Percentiles rank a stretch among this genome's conserved stretches.
These are phyloP conservation scores for Heliconius hewitsoni DNA, from an alignment of 1,140 invertebrate species.

Conservation along the genomic window DNA sequence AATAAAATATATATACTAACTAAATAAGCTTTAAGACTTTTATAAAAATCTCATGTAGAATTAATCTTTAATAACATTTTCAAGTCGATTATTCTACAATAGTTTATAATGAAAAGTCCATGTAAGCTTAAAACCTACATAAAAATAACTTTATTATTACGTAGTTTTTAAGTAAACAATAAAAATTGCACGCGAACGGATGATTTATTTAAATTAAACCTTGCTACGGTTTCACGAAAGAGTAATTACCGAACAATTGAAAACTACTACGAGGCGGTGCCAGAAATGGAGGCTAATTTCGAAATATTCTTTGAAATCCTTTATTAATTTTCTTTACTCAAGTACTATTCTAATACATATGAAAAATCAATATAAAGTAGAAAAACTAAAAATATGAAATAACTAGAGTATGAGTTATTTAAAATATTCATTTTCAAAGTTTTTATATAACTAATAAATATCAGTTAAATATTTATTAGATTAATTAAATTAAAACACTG, in stretches of 20 bases:
- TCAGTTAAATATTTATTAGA: too few species aligned
- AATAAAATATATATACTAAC: too few species aligned
- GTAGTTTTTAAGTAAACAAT: constrained; percentile 24
- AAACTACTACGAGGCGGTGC: not conserved
- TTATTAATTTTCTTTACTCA: constrained; percentile 3
- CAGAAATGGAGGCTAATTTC: constrained; percentile 1
- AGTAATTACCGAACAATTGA: constrained; percentile 12
- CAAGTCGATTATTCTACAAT: constrained; percentile 1
- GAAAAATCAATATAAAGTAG: too few species aligned
- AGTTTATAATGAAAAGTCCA: not conserved
- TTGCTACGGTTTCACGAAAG: constrained; percentile 20
- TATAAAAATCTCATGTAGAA: not conserved
- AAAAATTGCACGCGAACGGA: constrained; percentile 36
- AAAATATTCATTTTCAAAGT: too few species aligned
- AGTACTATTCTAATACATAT: not conserved
- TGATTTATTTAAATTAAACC: constrained; percentile 41
- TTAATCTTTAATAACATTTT: not conserved
- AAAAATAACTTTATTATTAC: constrained; percentile 8
- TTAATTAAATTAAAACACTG: constrained; percentile 21
- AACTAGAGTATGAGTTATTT: too few species aligned
- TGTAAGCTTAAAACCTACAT: not conserved
- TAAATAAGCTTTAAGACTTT: not conserved
- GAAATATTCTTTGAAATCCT: not conserved
- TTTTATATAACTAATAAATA: too few species aligned
- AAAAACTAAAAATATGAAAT: too few species aligned